These are phyloP conservation scores for Tachypleus tridentatus DNA, from an alignment of 1,140 invertebrate genomes.

Conservation along the genomic window DNA sequence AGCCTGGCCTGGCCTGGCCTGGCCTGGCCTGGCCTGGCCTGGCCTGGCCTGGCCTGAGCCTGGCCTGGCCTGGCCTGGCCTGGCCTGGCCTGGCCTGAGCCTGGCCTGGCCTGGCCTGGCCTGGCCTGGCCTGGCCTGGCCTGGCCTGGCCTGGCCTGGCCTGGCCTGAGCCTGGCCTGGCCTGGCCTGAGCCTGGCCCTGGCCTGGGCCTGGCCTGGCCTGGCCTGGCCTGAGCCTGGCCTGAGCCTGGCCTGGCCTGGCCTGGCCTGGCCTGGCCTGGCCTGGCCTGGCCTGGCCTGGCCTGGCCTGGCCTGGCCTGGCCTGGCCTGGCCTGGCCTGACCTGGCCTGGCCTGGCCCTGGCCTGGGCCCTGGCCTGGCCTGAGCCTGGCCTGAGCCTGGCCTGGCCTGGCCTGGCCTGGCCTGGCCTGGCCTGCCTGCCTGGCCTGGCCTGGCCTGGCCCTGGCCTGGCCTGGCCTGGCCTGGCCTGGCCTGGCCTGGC, in stretches of 20 bases:
- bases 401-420: constrained; percentile 23
- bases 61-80: constrained; percentile 22
- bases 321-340: constrained; percentile 19
- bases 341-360: too few species aligned
- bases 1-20: constrained; percentile 25
- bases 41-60: constrained; percentile 23
- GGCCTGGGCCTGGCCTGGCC: constrained; percentile 24
- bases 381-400: constrained; percentile 21
- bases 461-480: too few species aligned
- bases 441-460: too few species aligned
- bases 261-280: constrained; percentile 21
- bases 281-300: constrained; percentile 25
- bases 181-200: too few species aligned
- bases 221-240: constrained; percentile 26
- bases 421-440: too few species aligned
- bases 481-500: constrained; percentile 20
- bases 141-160: constrained; percentile 22
- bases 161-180: constrained; percentile 21
- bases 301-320: constrained; percentile 18
- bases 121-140: constrained; percentile 23
- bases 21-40: constrained; percentile 24
- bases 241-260: constrained; percentile 26
- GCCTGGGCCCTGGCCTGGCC: too few species aligned
- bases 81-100: constrained; percentile 23
- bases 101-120: constrained; percentile 24